Conservation (phyloP, 37 sponge, comb jelly and placozoan genomes). For the Halisarca cf. caerulea region DNA sequence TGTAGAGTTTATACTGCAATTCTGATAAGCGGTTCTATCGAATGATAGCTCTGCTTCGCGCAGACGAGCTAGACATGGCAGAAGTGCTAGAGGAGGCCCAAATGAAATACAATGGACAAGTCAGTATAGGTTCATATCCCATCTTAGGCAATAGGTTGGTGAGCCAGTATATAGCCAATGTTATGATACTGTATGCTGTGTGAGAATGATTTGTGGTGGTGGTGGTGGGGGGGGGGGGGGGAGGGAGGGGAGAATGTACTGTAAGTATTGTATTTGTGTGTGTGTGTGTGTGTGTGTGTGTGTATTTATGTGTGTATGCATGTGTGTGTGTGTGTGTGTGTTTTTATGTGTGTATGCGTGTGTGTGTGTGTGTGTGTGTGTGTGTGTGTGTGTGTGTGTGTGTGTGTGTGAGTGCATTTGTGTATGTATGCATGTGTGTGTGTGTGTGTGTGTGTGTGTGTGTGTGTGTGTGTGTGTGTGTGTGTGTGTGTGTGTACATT, state of each 20-base stretch:
- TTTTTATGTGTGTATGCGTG: no score
- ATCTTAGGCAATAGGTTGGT: neutral
- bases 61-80: slow-evolving; percentile 64
- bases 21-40: slow-evolving; percentile 37
- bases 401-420: no score
- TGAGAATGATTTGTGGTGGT: no score
- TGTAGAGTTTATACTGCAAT: neutral
- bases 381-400: no score
- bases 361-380: neutral
- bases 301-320: neutral
- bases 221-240: no score
- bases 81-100: slow-evolving; percentile 41
- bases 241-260: no score
- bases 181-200: no score
- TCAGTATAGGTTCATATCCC: slow-evolving; percentile 85
- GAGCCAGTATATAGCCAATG: neutral
- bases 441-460: no score
- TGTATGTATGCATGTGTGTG: no score
- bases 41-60: slow-evolving; percentile 54
- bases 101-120: slow-evolving; percentile 27
- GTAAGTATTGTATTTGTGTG: no score
- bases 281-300: neutral
- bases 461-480: no score
- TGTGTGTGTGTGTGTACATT: no score
- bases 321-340: neutral